Evolutionary conservation across 2,797 vertebrate species (phyloP), one percentile per base, ranked within the genome.

Genomic region (Amblyraja radiata): DNA sequence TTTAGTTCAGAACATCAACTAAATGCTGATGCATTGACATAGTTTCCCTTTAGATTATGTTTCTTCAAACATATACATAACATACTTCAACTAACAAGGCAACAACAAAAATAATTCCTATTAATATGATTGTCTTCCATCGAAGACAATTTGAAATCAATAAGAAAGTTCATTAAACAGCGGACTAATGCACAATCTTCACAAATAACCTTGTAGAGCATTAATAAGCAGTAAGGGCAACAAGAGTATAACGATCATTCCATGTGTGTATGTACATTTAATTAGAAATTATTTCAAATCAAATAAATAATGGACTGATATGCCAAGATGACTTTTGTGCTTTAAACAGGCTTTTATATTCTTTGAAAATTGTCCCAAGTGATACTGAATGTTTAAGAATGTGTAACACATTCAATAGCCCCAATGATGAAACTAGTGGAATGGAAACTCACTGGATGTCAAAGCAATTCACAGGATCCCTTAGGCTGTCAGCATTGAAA

Each of bases 281-380:
- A 91, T 46, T 74, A 74, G 58, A 74, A 88, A 88, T 65, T 16
- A 86, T 86, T 86, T 88, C 16, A 36, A 65, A 36, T 86, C 7
- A 86, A 65, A 4, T n/a, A 86, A 86, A 32, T 63, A 63, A 86
- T 86, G 83, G 58, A 32, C 6, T 86, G 14, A 63, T 16, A 63
- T 63, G 11, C 5, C 83, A 65, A 65, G 28, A 65, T 65, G n/a
- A 8, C n/a, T 32, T 79, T 32, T 65, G 9, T n/a, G 21, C 65
- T n/a, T 32, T 74, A 74, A 74, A 74, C 1, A 74, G 6, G 6
- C 21, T 6, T 25, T 74, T 18, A 74, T 21, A 74, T 68, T 68
- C 11, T 11, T 68, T 68, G 16, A 68, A 74, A 74, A 21, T 74
- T 74, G 71, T 74, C 18, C 16, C 23, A 74, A 23, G 21, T 74